A percentile compares a stretch with the other conserved stretches of the same genome.
These are phyloP conservation scores for Microchrysa polita DNA, from an alignment of 2,888 invertebrate species.

Conservation along the genomic window DNA sequence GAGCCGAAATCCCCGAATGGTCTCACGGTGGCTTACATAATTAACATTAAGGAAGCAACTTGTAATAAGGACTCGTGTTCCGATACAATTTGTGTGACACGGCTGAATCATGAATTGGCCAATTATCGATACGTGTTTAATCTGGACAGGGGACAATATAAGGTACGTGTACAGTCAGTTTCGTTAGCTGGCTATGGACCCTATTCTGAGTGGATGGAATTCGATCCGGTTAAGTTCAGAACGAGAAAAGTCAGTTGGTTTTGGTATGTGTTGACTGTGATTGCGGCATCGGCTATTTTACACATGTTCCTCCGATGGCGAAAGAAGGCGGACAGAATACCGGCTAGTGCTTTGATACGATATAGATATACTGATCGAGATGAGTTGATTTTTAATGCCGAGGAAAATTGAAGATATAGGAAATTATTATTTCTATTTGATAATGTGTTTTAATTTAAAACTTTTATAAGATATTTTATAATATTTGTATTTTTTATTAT, in stretches of 20 bases:
- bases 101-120: constrained; percentile 55
- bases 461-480: too few species aligned
- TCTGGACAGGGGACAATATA: constrained; percentile 61
- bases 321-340: not conserved
- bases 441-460: too few species aligned
- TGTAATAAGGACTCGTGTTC: constrained; percentile 52
- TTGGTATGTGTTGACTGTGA: constrained; percentile 28
- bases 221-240: not conserved
- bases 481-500: too few species aligned
- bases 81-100: constrained; percentile 67
- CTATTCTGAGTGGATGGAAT: constrained; percentile 56
- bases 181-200: constrained; percentile 69
- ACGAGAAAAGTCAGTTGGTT: constrained; percentile 14
- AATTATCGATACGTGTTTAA: constrained; percentile 51
- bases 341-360: constrained; percentile 22
- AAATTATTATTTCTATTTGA: too few species aligned
- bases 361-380: constrained; percentile 21
- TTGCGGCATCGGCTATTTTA: not conserved
- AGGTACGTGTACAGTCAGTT: constrained; percentile 68
- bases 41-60: constrained; percentile 61
- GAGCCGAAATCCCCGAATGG: constrained; percentile 74
- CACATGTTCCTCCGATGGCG: constrained; percentile 6
- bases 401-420: not conserved
- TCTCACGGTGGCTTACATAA: constrained; percentile 70
- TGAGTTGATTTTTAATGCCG: constrained; percentile 6